Evolutionary conservation across 2,888 invertebrate genomes (phyloP).

Genomic region (Pristionchus fissidentatus): DNA sequence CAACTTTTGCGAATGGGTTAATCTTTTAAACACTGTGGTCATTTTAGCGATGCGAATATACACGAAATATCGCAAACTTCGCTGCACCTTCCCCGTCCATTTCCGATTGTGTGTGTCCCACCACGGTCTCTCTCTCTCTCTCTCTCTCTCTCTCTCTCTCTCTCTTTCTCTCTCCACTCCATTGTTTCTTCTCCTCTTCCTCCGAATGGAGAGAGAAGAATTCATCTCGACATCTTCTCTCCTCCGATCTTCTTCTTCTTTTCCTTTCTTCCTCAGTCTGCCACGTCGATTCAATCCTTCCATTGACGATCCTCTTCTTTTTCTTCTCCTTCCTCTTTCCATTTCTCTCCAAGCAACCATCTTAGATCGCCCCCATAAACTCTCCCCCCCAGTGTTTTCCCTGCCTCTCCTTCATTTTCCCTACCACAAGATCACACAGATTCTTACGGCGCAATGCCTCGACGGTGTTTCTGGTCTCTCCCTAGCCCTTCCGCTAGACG

Average conservation of each 20-base stretch:
- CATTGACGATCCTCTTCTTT: too few species aligned
- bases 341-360: conserved; percentile 8
- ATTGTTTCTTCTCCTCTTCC: not conserved
- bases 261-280: not conserved
- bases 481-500: not conserved
- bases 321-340: too few species aligned
- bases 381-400: not conserved
- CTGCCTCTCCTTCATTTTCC: not conserved
- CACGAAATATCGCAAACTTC: not conserved
- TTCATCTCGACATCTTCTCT: conserved; percentile 14
- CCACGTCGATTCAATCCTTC: conserved; percentile 12
- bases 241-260: conserved; percentile 10
- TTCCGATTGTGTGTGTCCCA: too few species aligned
- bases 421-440: not conserved
- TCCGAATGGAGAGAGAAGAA: not conserved
- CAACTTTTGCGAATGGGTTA: too few species aligned
- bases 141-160: not conserved
- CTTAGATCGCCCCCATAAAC: not conserved
- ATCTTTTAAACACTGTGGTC: too few species aligned
- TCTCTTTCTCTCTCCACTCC: not conserved
- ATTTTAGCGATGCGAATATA: too few species aligned
- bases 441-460: not conserved
- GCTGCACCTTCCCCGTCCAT: conserved; percentile 5
- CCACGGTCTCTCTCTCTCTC: not conserved
- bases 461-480: not conserved